These are phyloP conservation scores for Gavia stellata DNA, from an alignment of 2,113 vertebrate genomes.

Conservation along the genomic window DNA sequence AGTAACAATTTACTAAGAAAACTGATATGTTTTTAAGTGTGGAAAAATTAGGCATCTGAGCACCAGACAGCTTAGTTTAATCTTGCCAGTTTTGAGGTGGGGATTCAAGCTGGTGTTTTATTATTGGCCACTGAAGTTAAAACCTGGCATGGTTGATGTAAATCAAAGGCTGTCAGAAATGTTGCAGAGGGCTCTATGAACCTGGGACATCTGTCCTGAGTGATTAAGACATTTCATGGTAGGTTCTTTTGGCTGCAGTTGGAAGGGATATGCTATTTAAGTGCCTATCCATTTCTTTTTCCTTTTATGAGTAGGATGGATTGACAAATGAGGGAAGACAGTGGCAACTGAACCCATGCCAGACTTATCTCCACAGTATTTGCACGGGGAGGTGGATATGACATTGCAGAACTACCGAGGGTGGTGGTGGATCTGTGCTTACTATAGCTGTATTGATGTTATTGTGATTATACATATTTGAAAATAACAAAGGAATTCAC, in stretches of 20 bases:
- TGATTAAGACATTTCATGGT: neutral
- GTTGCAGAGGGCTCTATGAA: neutral
- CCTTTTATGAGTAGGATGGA: neutral
- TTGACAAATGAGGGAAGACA: slow-evolving; percentile 29
- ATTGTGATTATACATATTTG: neutral
- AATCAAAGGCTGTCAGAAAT: neutral
- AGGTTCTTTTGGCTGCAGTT: neutral
- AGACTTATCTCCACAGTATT: neutral
- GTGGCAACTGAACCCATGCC: neutral
- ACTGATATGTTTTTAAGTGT: neutral
- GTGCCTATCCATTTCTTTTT: neutral
- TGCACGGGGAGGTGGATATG: neutral
- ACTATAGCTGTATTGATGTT: neutral
- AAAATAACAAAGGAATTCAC: neutral
- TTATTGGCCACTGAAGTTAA: neutral
- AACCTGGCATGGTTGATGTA: neutral
- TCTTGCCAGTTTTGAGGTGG: neutral
- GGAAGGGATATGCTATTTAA: slow-evolving; percentile 1
- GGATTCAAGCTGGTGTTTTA: neutral
- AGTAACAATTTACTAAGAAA: neutral
- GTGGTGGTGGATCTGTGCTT: neutral
- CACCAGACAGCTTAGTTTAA: neutral
- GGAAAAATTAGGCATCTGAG: neutral
- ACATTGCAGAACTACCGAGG: neutral
- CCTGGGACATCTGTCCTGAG: neutral